Conservation (phyloP, 1,140 invertebrate species). For the Bombus haemorrhoidalis region DNA sequence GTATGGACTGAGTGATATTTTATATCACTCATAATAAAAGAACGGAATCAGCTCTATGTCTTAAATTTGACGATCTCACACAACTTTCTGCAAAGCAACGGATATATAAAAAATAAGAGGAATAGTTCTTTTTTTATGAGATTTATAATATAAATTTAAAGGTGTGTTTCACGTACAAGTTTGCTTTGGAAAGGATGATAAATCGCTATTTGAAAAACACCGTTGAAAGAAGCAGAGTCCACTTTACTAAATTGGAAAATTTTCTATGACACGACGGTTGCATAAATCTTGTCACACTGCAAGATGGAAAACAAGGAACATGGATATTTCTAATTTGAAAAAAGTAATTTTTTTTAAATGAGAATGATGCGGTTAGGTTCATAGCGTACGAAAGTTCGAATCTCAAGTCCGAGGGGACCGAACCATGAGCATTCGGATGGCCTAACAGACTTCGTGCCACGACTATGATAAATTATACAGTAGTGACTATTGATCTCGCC, state of each 20-base stretch:
- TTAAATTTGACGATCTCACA: no score
- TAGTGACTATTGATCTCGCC: constrained; percentile 75
- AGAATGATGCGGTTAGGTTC: background rate
- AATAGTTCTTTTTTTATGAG: background rate
- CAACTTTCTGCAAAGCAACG: no score
- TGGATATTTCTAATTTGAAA: background rate
- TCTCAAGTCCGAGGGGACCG: background rate
- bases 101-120: background rate
- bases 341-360: no score
- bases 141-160: background rate
- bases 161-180: background rate
- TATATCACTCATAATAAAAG: no score
- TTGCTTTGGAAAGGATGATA: background rate
- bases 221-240: background rate
- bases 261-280: background rate
- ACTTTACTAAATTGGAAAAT: background rate
- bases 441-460: constrained; percentile 60
- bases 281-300: background rate
- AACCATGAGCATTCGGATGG: constrained; percentile 13
- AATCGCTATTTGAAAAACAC: background rate
- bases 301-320: background rate
- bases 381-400: background rate
- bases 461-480: constrained; percentile 79
- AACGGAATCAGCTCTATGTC: background rate
- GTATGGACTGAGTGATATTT: no score